phyloP scores from a whole-genome alignment of 2,797 vertebrate genomes.

The Arrhamphus sclerolepis region DNA sequence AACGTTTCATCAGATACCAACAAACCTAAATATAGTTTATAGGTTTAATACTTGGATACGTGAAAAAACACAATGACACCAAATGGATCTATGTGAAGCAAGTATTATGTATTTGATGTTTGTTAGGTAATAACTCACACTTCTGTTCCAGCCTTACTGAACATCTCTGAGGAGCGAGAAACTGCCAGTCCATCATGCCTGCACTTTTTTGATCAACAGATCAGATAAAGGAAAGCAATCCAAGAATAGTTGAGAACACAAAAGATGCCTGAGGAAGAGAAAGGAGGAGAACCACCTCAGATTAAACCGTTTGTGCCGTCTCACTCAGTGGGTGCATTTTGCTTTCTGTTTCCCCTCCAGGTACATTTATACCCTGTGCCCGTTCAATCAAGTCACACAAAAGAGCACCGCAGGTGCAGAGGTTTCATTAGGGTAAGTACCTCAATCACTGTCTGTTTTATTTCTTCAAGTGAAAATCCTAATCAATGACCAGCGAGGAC shows the following conservation, averaged over 20 bases:
- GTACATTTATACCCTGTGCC: conserved; percentile 77
- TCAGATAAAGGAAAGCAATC: neutral
- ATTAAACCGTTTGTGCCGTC: conserved; percentile 1
- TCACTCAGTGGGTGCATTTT: conserved; percentile 18
- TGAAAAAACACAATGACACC: too few species aligned
- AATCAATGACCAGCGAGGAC: conserved; percentile 11
- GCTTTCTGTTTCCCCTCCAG: conserved; percentile 52
- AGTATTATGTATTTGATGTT: too few species aligned
- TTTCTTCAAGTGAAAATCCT: conserved; percentile 22
- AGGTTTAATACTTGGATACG: too few species aligned
- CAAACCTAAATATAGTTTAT: too few species aligned
- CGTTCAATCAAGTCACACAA: conserved; percentile 78
- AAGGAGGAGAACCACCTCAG: neutral
- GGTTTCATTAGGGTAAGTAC: conserved; percentile 79
- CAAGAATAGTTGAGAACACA: neutral
- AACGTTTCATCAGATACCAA: too few species aligned
- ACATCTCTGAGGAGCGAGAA: neutral
- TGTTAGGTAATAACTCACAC: too few species aligned
- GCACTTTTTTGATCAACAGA: neutral
- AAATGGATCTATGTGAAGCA: too few species aligned
- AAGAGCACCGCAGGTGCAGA: conserved; percentile 71
- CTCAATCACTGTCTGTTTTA: conserved; percentile 39
- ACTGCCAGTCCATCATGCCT: neutral
- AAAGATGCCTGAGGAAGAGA: too few species aligned
- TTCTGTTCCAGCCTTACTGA: too few species aligned